phyloP scores from a whole-genome alignment of 2,797 vertebrate genomes.

The Eremophila alpestris region DNA sequence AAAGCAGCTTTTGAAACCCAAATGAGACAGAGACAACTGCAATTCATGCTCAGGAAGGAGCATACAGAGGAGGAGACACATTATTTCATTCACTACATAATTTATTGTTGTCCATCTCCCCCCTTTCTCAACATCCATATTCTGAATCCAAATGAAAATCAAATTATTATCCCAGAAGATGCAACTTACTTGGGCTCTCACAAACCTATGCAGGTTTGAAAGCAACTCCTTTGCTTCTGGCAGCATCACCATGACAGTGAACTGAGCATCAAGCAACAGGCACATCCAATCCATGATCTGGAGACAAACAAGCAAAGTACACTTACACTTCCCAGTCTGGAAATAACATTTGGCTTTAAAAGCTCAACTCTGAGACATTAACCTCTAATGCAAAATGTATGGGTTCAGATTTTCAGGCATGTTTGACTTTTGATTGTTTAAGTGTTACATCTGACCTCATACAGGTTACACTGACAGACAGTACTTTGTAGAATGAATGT shows the following conservation, averaged over 20 bases:
- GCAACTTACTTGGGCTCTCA: slow-evolving; percentile 86
- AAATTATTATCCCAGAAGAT: background rate
- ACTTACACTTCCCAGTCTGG: background rate
- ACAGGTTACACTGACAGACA: background rate
- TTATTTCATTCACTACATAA: background rate
- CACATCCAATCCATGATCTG: slow-evolving; percentile 97
- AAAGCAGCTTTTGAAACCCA: background rate
- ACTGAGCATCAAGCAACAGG: slow-evolving; percentile 91
- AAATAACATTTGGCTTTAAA: background rate
- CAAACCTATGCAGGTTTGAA: slow-evolving; percentile 85
- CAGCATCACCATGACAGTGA: slow-evolving; percentile 91
- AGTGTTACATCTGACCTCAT: background rate
- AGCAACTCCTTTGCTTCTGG: slow-evolving; percentile 88
- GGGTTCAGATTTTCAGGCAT: background rate
- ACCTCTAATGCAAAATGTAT: background rate
- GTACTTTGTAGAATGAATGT: background rate
- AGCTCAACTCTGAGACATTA: background rate
- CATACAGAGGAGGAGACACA: background rate
- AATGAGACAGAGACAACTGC: background rate
- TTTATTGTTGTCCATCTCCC: background rate
- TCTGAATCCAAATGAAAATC: background rate
- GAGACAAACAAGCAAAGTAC: background rate
- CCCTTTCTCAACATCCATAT: background rate
- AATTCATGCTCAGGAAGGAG: background rate
- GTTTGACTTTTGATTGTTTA: background rate